A percentile compares a stretch with the other conserved stretches of the same genome.
These are phyloP conservation scores for Neoitamus cyanurus DNA, from an alignment of 2,888 invertebrate genomes.

Conservation along the genomic window DNA sequence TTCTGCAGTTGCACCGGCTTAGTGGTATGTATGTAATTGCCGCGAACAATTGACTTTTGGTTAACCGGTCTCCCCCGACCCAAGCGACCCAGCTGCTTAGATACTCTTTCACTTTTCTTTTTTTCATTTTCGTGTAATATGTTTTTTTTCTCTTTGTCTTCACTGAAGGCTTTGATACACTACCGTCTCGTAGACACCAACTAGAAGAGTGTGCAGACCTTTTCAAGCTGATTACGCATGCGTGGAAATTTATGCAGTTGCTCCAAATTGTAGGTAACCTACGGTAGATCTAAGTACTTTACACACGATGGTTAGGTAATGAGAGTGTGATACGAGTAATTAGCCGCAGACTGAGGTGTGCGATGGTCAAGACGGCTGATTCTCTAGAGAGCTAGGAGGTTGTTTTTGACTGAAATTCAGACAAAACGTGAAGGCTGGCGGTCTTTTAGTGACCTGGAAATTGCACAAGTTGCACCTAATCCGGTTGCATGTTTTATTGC, in stretches of 20 bases:
- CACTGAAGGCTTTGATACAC: background rate
- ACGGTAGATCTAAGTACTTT: background rate
- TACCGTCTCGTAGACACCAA: background rate
- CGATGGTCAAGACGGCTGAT: background rate
- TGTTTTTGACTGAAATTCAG: background rate
- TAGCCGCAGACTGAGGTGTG: background rate
- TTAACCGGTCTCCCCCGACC: background rate
- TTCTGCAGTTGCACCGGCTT: background rate
- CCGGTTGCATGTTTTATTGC: background rate
- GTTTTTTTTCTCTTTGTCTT: background rate
- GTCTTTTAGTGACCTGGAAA: background rate
- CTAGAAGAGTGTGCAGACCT: background rate
- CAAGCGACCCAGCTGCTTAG: background rate
- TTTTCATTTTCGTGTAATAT: background rate
- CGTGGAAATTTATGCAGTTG: slow-evolving; percentile 44
- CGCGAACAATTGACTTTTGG: background rate
- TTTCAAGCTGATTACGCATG: slow-evolving; percentile 24
- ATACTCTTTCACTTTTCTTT: slow-evolving; percentile 23
- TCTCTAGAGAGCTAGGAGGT: background rate
- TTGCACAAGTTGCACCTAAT: background rate
- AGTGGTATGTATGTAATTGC: background rate
- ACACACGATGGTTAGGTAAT: background rate
- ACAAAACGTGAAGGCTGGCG: background rate
- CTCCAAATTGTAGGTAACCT: slow-evolving; percentile 45
- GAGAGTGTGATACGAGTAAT: background rate